Percentiles rank a stretch among this genome's conserved stretches.
These are phyloP conservation scores for Siniperca scherzeri DNA, from an alignment of 2,797 vertebrate species.

Conservation along the genomic window DNA sequence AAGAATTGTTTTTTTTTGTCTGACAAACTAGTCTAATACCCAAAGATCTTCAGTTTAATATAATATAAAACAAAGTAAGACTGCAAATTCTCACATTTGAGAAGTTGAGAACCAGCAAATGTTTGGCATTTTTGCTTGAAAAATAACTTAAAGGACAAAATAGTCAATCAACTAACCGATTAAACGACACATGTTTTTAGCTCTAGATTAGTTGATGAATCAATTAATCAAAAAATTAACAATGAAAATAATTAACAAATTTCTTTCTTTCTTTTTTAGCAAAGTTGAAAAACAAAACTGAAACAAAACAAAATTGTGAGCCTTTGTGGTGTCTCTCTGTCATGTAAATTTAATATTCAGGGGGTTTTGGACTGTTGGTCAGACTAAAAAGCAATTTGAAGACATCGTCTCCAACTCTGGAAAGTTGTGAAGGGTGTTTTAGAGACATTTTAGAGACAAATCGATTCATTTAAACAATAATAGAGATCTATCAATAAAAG, in stretches of 20 bases:
- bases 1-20: background rate
- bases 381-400: background rate
- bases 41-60: background rate
- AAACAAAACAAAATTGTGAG: background rate
- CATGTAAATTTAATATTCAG: background rate
- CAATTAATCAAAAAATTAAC: background rate
- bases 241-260: background rate
- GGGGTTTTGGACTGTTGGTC: background rate
- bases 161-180: background rate
- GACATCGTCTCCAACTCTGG: background rate
- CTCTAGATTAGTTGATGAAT: background rate
- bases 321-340: background rate
- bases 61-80: background rate
- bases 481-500: background rate
- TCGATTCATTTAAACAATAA: background rate
- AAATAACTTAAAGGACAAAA: background rate
- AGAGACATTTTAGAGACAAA: background rate
- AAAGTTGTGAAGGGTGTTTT: background rate
- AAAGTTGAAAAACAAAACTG: background rate
- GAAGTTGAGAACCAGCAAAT: background rate
- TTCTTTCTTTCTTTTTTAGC: background rate
- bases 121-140: background rate
- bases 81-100: background rate
- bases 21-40: background rate
- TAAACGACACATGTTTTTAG: accelerated